Evolutionary conservation across 2,113 vertebrate genomes (phyloP).

Genomic region (Prunella himalayana): DNA sequence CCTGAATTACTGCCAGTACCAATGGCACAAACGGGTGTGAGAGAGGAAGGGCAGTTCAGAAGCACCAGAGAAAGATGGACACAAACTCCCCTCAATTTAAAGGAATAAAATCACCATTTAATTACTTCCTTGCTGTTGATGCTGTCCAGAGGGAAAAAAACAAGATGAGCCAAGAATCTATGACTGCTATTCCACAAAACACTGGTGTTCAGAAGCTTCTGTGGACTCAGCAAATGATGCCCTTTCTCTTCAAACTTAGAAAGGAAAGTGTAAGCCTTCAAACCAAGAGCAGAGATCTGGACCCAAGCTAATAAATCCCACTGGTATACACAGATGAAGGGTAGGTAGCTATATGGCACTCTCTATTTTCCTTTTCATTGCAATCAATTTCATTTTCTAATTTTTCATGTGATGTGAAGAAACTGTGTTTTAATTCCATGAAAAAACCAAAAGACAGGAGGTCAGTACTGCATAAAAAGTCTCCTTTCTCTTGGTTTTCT

Average conservation of each 20-base stretch:
- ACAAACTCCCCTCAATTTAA: not conserved
- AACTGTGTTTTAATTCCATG: not conserved
- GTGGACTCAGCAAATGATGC: not conserved
- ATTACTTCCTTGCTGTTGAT: not conserved
- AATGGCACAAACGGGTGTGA: accelerated
- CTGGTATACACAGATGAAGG: not conserved
- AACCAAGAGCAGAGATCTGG: not conserved
- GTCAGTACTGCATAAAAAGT: not conserved
- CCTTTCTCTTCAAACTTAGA: not conserved
- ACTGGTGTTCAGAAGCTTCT: not conserved
- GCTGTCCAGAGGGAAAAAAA: not conserved
- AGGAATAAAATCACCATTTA: not conserved
- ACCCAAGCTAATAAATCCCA: not conserved
- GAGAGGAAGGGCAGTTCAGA: not conserved
- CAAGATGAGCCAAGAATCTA: not conserved
- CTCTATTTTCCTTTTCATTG: not conserved
- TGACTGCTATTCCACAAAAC: not conserved
- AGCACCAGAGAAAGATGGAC: not conserved
- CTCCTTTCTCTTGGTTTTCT: not conserved
- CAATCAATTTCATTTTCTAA: not conserved
- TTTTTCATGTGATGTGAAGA: not conserved
- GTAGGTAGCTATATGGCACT: not conserved
- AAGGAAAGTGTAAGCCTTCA: not conserved
- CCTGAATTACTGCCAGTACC: not conserved
- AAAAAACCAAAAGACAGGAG: not conserved